Conservation (phyloP, 1,140 invertebrate species). For the Drosophila ambigua region DNA sequence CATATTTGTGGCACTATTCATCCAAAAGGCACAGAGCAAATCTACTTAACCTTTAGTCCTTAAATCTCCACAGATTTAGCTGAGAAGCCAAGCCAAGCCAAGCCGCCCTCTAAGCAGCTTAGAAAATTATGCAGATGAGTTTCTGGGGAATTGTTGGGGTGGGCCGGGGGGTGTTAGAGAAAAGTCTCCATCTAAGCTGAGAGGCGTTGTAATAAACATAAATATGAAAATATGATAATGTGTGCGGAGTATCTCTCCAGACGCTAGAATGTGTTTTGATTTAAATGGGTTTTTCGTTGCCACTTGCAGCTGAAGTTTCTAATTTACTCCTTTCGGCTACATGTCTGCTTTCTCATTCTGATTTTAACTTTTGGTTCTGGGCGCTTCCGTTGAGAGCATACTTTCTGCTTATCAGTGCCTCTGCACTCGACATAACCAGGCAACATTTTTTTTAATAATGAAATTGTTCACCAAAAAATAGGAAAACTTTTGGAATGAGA, state of each 20-base stretch:
- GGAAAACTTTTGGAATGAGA: slow-evolving; percentile 32
- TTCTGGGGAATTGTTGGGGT: slow-evolving; percentile 28
- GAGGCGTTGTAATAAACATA: slow-evolving; percentile 43
- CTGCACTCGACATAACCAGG: slow-evolving; percentile 70
- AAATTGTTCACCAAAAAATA: slow-evolving; percentile 52
- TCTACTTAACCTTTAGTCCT: slow-evolving; percentile 19
- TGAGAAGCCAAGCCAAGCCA: background rate
- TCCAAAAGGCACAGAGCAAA: slow-evolving; percentile 2
- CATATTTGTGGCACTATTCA: too few relatives aligned
- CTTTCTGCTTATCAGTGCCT: slow-evolving; percentile 65
- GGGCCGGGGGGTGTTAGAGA: background rate
- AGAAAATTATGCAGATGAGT: slow-evolving; percentile 71
- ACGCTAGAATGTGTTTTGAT: slow-evolving; percentile 59
- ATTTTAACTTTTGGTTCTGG: slow-evolving; percentile 6
- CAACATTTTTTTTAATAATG: slow-evolving; percentile 71
- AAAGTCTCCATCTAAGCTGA: slow-evolving; percentile 26
- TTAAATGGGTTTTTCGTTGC: slow-evolving; percentile 52
- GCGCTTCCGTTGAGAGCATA: slow-evolving; percentile 10
- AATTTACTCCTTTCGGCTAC: slow-evolving; percentile 25
- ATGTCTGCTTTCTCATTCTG: slow-evolving; percentile 1
- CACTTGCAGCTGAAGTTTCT: slow-evolving; percentile 26
- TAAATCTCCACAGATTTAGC: slow-evolving; percentile 16
- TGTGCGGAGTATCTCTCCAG: background rate
- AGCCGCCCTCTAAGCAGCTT: slow-evolving; percentile 51
- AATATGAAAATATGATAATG: slow-evolving; percentile 71